Conservation (phyloP, 2,888 invertebrate species). For the Agrochola circellaris region DNA sequence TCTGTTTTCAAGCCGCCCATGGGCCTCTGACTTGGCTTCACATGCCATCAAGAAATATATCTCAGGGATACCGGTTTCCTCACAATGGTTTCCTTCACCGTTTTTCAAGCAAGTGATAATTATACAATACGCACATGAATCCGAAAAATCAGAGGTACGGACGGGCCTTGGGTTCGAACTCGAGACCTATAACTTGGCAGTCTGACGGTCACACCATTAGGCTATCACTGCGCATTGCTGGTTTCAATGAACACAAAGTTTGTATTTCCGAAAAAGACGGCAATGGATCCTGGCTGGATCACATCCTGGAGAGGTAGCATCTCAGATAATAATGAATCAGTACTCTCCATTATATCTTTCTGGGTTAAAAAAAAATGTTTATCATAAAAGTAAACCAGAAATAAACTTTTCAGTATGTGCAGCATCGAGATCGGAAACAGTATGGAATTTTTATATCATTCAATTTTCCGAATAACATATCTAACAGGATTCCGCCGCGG, state of each 20-base stretch:
- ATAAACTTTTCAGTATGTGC: background rate
- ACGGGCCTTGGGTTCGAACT: too few species aligned
- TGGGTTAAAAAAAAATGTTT: background rate
- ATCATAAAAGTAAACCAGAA: background rate
- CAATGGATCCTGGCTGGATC: background rate
- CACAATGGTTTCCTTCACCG: too few species aligned
- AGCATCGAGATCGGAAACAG: background rate
- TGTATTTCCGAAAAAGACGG: background rate
- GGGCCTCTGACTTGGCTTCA: too few species aligned
- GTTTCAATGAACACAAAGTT: background rate
- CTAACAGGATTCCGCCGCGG: conserved; percentile 37
- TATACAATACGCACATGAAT: too few species aligned
- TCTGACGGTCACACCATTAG: too few species aligned
- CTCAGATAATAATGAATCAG: background rate
- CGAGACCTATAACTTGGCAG: too few species aligned
- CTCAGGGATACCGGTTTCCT: too few species aligned
- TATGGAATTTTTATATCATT: conserved; percentile 37
- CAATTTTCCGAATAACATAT: conserved; percentile 35
- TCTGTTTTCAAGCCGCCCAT: too few species aligned
- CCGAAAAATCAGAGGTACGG: too few species aligned
- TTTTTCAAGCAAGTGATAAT: too few species aligned
- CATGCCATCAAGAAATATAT: too few species aligned
- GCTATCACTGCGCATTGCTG: too few species aligned
- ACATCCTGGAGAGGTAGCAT: background rate
- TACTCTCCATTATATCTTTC: background rate